Evolutionary conservation across 2,797 vertebrate genomes (phyloP).

Genomic region (Squalus acanthias): DNA sequence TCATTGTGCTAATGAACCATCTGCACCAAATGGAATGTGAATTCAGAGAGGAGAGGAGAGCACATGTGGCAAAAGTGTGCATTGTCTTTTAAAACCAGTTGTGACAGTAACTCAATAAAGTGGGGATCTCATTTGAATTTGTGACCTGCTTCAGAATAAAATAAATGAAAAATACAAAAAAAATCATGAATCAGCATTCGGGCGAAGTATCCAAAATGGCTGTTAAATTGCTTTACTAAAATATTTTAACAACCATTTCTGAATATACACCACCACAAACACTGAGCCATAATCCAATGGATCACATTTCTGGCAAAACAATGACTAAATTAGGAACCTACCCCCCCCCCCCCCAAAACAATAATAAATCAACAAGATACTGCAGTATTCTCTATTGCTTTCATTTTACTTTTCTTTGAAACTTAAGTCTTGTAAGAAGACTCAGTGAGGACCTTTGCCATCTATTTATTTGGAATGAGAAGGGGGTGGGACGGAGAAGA

Average conservation of each 20-base stretch:
- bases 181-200: neutral
- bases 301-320: neutral
- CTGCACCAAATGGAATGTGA: slow-evolving; percentile 31
- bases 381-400: neutral
- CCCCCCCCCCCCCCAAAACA: too few relatives aligned
- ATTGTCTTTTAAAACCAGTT: neutral
- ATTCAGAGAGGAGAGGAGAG: neutral
- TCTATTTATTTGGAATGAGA: neutral
- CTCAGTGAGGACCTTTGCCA: neutral
- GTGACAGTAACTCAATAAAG: neutral
- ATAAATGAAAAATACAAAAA: neutral
- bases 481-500: neutral
- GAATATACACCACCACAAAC: neutral
- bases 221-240: neutral
- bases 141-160: neutral
- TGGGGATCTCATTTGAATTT: slow-evolving; percentile 2
- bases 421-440: neutral
- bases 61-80: neutral
- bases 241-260: slow-evolving; percentile 14
- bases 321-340: neutral
- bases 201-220: slow-evolving; percentile 16
- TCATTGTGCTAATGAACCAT: slow-evolving; percentile 1
- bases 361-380: neutral
- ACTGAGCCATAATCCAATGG: neutral
- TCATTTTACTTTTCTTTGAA: neutral